A percentile compares a stretch with the other conserved stretches of the same genome.
Conservation (phyloP, 92 coral and sea anemone species). For the Paragorgia papillata region DNA sequence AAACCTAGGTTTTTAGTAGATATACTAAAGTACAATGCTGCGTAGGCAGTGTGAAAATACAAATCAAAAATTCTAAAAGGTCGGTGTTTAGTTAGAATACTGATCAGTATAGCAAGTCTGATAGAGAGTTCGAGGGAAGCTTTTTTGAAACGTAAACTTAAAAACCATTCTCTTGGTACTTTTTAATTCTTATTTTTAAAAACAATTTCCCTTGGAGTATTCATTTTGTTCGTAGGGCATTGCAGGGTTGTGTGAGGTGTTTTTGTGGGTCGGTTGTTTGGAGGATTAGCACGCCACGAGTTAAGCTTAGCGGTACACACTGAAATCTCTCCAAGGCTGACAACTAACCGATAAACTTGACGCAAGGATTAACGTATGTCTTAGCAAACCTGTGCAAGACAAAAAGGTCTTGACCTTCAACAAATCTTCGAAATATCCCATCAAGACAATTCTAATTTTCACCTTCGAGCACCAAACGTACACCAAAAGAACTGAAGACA, state of each 20-base stretch:
- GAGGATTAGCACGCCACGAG: constrained; percentile 32
- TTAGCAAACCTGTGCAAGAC: constrained; percentile 32
- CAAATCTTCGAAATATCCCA: background rate
- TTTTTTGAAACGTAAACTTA: too few relatives aligned
- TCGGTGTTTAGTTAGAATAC: too few relatives aligned
- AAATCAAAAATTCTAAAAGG: too few relatives aligned
- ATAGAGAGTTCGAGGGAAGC: too few relatives aligned
- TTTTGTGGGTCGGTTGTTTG: background rate
- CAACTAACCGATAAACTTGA: constrained; percentile 19
- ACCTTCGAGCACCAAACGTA: background rate
- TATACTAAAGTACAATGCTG: too few relatives aligned
- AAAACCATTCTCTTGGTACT: too few relatives aligned
- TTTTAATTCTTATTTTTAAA: too few relatives aligned
- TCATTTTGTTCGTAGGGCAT: background rate
- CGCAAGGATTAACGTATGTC: constrained; percentile 23
- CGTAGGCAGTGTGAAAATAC: too few relatives aligned
- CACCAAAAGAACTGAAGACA: too few relatives aligned
- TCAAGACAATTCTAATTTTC: background rate
- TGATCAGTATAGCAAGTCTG: too few relatives aligned
- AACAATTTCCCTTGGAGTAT: too few relatives aligned
- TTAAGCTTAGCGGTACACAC: constrained; percentile 28
- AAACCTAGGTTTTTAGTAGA: too few relatives aligned
- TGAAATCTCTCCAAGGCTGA: background rate
- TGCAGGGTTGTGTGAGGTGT: background rate
- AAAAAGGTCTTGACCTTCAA: constrained; percentile 30